Evolutionary conservation across 2,797 vertebrate genomes (phyloP).

Genomic region (Hoplostethus atlanticus): DNA sequence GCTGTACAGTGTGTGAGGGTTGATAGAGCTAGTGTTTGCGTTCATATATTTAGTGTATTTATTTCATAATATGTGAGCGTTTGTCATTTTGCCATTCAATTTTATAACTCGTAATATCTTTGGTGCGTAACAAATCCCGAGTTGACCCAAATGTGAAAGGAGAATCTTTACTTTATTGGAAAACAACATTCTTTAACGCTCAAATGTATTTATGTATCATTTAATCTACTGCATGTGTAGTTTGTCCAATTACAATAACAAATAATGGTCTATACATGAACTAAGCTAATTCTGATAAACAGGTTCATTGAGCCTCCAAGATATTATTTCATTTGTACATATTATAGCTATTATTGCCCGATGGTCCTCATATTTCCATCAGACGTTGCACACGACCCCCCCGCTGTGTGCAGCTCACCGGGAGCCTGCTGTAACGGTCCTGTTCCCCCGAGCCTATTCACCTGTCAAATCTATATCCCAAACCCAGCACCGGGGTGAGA

Average conservation of each 20-base stretch:
- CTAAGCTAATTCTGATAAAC: constrained; percentile 55
- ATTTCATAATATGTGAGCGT: constrained; percentile 21
- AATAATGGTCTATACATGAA: constrained; percentile 63
- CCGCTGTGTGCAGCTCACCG: constrained; percentile 49
- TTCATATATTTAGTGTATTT: constrained; percentile 7
- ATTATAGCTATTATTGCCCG: constrained; percentile 65
- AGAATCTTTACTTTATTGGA: constrained; percentile 19
- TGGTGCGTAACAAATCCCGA: neutral
- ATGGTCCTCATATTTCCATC: constrained; percentile 60
- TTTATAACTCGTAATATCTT: neutral
- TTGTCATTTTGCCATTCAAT: constrained; percentile 3
- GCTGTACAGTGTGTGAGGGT: constrained; percentile 11
- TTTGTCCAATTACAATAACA: constrained; percentile 66
- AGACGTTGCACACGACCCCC: constrained; percentile 52
- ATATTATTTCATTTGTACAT: constrained; percentile 65
- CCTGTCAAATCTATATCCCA: constrained; percentile 38
- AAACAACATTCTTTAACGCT: constrained; percentile 51
- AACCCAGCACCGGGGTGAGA: constrained; percentile 9
- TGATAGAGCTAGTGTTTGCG: too few relatives aligned
- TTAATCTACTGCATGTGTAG: constrained; percentile 48
- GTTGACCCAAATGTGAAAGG: neutral
- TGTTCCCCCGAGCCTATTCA: constrained; percentile 31
- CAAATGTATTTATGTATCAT: constrained; percentile 32
- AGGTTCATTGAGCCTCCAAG: constrained; percentile 64
- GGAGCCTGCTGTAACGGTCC: constrained; percentile 33